Conservation (phyloP, 2,888 invertebrate species). For the Hydrotaea cyrtoneurina region DNA sequence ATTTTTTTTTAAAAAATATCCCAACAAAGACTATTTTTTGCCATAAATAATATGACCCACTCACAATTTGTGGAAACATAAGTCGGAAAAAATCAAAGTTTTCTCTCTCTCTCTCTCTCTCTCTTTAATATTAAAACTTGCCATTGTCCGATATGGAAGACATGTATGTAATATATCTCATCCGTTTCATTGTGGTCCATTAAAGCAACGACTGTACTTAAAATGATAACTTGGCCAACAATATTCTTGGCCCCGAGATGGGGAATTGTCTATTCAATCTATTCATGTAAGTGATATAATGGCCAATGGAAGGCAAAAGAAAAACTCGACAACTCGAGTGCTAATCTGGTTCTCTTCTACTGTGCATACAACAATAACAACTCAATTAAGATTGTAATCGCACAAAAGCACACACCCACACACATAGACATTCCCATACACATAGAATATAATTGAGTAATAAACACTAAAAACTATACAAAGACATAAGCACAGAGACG, state of each 20-base stretch:
- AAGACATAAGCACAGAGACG: not conserved
- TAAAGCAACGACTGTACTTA: not conserved
- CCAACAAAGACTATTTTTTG: too few species aligned
- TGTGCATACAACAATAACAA: slow-evolving; percentile 24
- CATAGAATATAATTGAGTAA: slow-evolving; percentile 20
- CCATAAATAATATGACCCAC: not conserved
- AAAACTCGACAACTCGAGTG: not conserved
- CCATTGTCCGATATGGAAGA: not conserved
- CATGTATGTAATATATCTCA: not conserved
- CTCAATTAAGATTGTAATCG: slow-evolving; percentile 40
- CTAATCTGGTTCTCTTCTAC: not conserved
- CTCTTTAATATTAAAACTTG: not conserved
- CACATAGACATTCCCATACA: not conserved
- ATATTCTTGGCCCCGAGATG: not conserved
- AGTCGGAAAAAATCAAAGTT: not conserved
- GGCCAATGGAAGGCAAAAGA: not conserved
- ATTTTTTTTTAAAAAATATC: too few species aligned
- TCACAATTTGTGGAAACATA: not conserved
- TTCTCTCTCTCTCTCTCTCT: too few species aligned
- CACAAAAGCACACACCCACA: not conserved
- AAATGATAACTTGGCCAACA: not conserved
- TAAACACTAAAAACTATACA: slow-evolving; percentile 17
- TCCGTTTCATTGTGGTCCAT: not conserved
- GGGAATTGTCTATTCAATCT: not conserved
- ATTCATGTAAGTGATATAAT: not conserved